Percentiles rank a stretch among this genome's conserved stretches.
These are phyloP conservation scores for Perca fluviatilis DNA, from an alignment of 2,113 vertebrate genomes.

Conservation along the genomic window DNA sequence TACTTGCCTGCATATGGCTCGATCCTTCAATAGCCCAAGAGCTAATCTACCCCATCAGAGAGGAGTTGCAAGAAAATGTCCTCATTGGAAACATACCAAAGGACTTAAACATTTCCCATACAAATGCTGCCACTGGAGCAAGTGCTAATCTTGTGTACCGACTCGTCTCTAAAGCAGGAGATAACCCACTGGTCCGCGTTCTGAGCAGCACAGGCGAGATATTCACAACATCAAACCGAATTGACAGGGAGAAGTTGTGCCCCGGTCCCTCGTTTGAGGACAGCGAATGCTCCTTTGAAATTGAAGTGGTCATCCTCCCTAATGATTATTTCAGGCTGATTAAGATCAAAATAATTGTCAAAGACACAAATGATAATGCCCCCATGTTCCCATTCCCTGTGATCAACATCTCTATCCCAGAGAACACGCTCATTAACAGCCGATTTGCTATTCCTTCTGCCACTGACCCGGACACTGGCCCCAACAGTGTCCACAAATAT, in stretches of 20 bases:
- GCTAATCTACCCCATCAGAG: conserved; percentile 98
- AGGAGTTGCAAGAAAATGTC: conserved; percentile 98
- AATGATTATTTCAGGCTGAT: conserved; percentile 99
- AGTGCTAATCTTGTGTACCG: conserved; percentile 97
- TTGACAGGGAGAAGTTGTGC: conserved; percentile 98
- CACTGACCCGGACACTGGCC: conserved; percentile 97
- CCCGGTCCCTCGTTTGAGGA: conserved; percentile 94
- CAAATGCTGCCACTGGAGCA: conserved; percentile 93
- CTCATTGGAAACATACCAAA: conserved; percentile 99
- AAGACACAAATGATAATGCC: conserved; percentile 99
- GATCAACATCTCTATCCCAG: conserved; percentile 99
- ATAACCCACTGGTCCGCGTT: conserved; percentile 96
- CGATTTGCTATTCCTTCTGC: conserved; percentile 98
- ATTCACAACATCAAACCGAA: conserved; percentile 97
- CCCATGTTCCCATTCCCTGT: conserved; percentile 99
- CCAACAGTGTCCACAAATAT: conserved; percentile 98
- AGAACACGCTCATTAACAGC: conserved; percentile 99
- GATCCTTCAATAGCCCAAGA: conserved; percentile 98
- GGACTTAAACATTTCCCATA: conserved; percentile 99
- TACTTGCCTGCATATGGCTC: conserved; percentile 96
- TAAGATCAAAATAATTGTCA: conserved; percentile 99
- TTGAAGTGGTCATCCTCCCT: conserved; percentile 98
- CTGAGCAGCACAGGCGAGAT: conserved; percentile 97
- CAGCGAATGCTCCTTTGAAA: conserved; percentile 98
- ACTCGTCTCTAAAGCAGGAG: conserved; percentile 98